Base-by-base conservation (phyloP, 1,140 invertebrate species). In the Zaprionus camerounensis region DNA sequence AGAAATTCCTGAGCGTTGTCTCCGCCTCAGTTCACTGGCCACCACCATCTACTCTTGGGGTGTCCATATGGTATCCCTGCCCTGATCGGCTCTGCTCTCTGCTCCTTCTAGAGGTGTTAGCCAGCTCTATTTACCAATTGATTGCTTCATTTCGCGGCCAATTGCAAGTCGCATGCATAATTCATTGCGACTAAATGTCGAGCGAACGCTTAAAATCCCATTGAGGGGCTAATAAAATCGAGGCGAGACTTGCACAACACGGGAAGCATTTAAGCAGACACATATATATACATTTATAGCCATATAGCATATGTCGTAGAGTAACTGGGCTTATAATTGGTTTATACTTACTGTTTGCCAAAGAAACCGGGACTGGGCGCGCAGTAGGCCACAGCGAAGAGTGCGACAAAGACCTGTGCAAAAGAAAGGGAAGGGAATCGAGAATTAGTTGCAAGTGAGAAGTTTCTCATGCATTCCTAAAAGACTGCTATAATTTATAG, bases 301-400 rank as follows among this genome's bases (percentile, higher is more conserved):
- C 3, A 38, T 49, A 51, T 36, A 41, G 9, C 38, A n/a, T n/a
- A 41, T n/a, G 1, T 44, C 41, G 41, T 17, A 7, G 6, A n/a
- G 1, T 59, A 24, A 44, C 44, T 31, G 67, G 44, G 49, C 56
- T 57, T 58, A 13, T 53, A 53, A 38, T 53, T 2, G 15, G 57
- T 46, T 73, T 61, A 49, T 38, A 91, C 91, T 91, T 61, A 91
- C 91, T 91, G 91, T 75, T 91, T 91, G 82, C 91, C 86, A 75
- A 91, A 91, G 87, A 91, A 91, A 36, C 91, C 91, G 44, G 91
- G 91, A 79, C 83, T 73, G 55, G 91, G 91, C 20, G 91, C 86
- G 20, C 66, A 69, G 64, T 88, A 88, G 22, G 83, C 91, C 79
- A 92, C 69, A 44, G 87, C 86, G 61, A 91, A 78, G 56, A 92